Evolutionary conservation across 2,113 vertebrate species (phyloP).

Genomic region (Rhinopomastus cyanomelas): DNA sequence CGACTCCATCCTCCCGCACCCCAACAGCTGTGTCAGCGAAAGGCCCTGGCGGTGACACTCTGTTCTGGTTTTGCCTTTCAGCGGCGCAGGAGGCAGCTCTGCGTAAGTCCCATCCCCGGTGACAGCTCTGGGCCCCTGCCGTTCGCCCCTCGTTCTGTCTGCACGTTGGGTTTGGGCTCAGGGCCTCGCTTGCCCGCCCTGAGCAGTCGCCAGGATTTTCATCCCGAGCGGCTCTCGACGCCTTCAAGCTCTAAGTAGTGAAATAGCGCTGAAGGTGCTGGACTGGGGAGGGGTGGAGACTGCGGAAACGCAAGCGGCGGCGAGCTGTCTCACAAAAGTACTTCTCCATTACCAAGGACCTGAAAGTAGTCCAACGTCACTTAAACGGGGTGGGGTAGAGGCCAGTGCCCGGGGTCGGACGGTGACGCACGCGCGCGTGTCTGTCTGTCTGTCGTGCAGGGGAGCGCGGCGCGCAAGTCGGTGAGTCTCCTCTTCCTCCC

Average conservation of each 20-base stretch:
- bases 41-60: not conserved
- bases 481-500: not conserved
- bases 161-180: too few species aligned
- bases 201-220: not conserved
- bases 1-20: not conserved
- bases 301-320: not conserved
- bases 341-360: not conserved
- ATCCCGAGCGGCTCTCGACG: not conserved
- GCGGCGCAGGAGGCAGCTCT: not conserved
- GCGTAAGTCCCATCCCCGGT: not conserved
- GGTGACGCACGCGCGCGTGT: accelerated
- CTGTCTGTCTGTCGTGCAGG: not conserved
- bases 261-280: not conserved
- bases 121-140: not conserved
- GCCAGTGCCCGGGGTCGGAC: too few species aligned
- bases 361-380: not conserved
- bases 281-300: not conserved
- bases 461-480: not conserved
- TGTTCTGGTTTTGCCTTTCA: not conserved
- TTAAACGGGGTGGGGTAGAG: not conserved
- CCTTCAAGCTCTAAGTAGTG: not conserved
- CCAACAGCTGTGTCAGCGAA: not conserved
- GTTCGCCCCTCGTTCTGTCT: not conserved
- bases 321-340: not conserved
- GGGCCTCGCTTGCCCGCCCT: too few species aligned